phyloP scores from a whole-genome alignment of 2,888 invertebrate genomes.

The Cistogaster globosa region DNA sequence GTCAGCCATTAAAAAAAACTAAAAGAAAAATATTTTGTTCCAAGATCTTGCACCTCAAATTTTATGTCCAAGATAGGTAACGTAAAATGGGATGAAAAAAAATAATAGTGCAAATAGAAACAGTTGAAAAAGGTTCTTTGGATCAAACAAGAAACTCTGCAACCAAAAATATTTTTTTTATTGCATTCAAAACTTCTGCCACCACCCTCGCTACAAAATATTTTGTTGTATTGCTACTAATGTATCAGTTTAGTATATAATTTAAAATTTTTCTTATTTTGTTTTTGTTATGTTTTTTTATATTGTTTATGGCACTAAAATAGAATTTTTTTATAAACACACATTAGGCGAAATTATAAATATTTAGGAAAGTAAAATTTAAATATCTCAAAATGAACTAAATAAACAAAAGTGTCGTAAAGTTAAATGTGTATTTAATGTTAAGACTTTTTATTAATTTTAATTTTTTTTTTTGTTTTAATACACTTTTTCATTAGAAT shows the following conservation, averaged over 20 bases:
- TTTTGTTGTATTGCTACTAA: background rate
- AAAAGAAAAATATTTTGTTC: too few species aligned
- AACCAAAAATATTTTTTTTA: too few species aligned
- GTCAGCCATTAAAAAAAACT: too few species aligned
- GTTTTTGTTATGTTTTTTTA: constrained; percentile 8
- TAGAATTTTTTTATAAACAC: constrained; percentile 51
- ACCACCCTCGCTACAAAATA: background rate
- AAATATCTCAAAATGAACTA: constrained; percentile 11
- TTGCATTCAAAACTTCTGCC: background rate
- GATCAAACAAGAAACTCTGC: too few species aligned
- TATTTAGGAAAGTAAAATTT: constrained; percentile 31
- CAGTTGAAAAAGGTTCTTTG: too few species aligned
- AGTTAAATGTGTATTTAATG: background rate
- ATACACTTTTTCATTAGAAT: too few species aligned
- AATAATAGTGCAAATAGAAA: too few species aligned
- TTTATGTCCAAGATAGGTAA: too few species aligned
- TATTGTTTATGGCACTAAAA: constrained; percentile 45
- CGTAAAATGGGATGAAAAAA: too few species aligned
- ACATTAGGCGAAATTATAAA: constrained; percentile 36
- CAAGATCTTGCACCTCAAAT: too few species aligned
- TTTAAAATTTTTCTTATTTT: constrained; percentile 20
- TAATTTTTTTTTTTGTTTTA: background rate
- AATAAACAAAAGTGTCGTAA: constrained; percentile 18
- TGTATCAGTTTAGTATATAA: constrained; percentile 33
- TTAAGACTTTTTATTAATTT: background rate